A percentile compares a stretch with the other conserved stretches of the same genome.
phyloP scores from a whole-genome alignment of 2,888 invertebrate genomes.

The Morpho achilles region DNA sequence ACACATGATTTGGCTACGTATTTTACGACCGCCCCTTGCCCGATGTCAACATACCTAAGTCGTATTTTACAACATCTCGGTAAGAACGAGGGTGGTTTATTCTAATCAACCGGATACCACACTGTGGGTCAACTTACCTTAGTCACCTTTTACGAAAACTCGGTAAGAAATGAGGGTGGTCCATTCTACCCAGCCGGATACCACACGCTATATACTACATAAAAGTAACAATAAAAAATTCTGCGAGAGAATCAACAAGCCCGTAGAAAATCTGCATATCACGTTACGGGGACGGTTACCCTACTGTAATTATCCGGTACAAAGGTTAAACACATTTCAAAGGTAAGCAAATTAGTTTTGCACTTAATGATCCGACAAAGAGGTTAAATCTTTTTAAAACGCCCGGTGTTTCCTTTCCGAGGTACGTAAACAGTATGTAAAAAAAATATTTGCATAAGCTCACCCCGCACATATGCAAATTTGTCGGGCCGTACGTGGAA shows the following conservation, averaged over 20 bases:
- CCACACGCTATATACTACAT: conserved; percentile 24
- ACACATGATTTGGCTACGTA: too few species aligned
- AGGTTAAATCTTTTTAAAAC: conserved; percentile 78
- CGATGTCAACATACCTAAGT: too few species aligned
- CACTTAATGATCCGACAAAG: conserved; percentile 79
- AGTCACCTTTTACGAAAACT: too few species aligned
- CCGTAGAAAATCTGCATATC: conserved; percentile 65
- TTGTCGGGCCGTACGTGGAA: conserved; percentile 60
- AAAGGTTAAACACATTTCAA: conserved; percentile 75
- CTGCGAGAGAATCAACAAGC: conserved; percentile 21
- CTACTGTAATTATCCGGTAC: conserved; percentile 68
- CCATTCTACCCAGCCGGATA: too few species aligned
- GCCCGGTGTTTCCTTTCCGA: conserved; percentile 70
- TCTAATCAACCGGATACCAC: too few species aligned
- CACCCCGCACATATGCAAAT: conserved; percentile 73
- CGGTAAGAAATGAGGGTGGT: too few species aligned
- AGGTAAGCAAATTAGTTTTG: conserved; percentile 79
- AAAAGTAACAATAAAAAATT: conserved; percentile 9
- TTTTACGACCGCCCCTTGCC: too few species aligned
- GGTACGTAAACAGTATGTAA: conserved; percentile 67
- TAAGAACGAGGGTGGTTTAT: too few species aligned
- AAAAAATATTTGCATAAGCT: conserved; percentile 76
- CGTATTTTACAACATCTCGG: too few species aligned
- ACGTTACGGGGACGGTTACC: conserved; percentile 62
- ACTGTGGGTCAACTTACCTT: too few species aligned